Percentiles rank a stretch among this genome's conserved stretches.
These are phyloP conservation scores for Eurois occulta DNA, from an alignment of 2,888 invertebrate genomes.

Conservation along the genomic window DNA sequence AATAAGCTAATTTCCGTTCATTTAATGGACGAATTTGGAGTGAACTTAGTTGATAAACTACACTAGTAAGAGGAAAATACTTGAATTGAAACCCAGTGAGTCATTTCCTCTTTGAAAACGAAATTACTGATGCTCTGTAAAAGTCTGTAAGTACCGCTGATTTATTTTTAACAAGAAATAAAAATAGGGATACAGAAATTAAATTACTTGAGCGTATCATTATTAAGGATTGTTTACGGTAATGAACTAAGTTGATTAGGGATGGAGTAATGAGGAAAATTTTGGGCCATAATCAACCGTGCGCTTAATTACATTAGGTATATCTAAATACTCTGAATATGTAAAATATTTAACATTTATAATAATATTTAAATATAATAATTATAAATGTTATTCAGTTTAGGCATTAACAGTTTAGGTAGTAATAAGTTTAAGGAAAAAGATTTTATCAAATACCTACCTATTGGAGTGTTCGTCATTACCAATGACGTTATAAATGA, in stretches of 20 bases:
- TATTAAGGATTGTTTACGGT: constrained; percentile 1
- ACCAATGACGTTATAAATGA: neutral
- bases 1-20: constrained; percentile 38
- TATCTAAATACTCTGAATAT: neutral
- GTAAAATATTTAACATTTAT: neutral
- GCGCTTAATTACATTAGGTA: neutral
- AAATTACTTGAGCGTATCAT: constrained; percentile 1
- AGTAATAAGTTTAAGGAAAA: constrained; percentile 32
- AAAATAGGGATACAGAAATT: neutral
- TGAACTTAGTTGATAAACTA: constrained; percentile 18
- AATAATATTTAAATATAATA: too few relatives aligned
- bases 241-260: neutral
- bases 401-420: neutral
- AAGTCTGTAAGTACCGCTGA: neutral
- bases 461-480: neutral
- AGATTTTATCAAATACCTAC: neutral
- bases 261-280: neutral
- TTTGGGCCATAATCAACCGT: neutral
- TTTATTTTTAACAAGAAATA: neutral
- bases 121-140: constrained; percentile 10
- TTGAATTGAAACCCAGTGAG: constrained; percentile 24
- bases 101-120: constrained; percentile 37
- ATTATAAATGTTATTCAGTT: neutral
- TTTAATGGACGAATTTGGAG: constrained; percentile 31
- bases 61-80: constrained; percentile 20